Evolutionary conservation across 2,113 vertebrate genomes (phyloP), one percentile per base, ranked within the genome.

Genomic region (Ammospiza caudacuta): DNA sequence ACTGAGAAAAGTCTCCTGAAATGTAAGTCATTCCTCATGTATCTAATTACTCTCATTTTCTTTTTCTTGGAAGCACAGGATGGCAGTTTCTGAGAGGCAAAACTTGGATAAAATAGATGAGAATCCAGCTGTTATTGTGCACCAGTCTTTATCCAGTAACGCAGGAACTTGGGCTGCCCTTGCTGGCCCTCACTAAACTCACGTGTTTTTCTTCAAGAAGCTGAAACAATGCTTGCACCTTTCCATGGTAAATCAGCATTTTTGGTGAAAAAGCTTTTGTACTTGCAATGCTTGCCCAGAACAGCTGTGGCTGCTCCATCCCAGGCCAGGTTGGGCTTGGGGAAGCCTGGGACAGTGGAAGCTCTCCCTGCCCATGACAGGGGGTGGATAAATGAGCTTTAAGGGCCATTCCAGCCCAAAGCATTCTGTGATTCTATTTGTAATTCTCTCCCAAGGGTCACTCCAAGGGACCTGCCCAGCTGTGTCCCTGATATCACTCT

Each of bases 111-210:
- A 4, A 59, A 44, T 2, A n/a, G 17, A 29, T 62, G 57, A 78
- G 51, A 74, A 61, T n/a, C 46, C 54, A 75, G 62, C 11, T 76
- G 4, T 14, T 61, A 23, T 43, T 3, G 0, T 62, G 17, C 17
- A 14, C 9, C 20, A 49, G 4, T 20, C 1, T 0, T 37, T 39
- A 9, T 24, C 15, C 6, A 35, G 22, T 39, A 35, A 15, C 13
- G 8, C 4, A 6, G 57, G 63, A 33, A 19, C 11, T 10, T 22
- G 25, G 35, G 27, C 27, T 95, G 72, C 35, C 37, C 23, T 75
- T 72, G 18, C 33, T 29, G 43, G 18, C 15, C 35, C 35, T 59
- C 44, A n/a, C 12, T 51, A 43, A 27, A 11, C 20, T 2, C 2
- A 6, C 1, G 1, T 7, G 6, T 5, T 70, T 78, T 69, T 27